Evolutionary conservation across 2,113 vertebrate genomes (phyloP), one percentile per base, ranked within the genome.

Genomic region (Felis chaus): DNA sequence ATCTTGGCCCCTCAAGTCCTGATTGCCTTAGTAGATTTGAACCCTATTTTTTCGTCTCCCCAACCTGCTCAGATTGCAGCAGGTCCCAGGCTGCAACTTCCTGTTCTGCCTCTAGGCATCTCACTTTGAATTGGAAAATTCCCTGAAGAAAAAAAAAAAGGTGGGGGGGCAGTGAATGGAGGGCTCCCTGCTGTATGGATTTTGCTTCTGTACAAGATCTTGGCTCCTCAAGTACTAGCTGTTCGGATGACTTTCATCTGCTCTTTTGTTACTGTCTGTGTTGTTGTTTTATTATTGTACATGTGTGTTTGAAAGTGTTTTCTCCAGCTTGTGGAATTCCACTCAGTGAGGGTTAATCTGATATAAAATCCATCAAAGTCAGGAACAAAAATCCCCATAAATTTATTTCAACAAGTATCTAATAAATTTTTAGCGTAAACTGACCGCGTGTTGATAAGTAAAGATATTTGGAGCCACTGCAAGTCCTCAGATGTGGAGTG

Each of bases 331-430:
- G 1, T 50, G 69, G 23, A 55, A 45, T 29, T 84, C 65, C 16
- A 10, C 21, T 33, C 73, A 88, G 2, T 79, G 13, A 95, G 39
- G 15, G 4, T 63, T 93, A 83, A 36, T 88, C 45, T 45, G 69
- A 55, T 81, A 53, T 41, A 50, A 45, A 84, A 39, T 91, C 63
- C 39, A 53, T 79, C 23, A 80, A 48, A 88, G n/a, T 16, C 65
- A 74, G 45, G 33, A 80, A 21, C 63, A 76, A 85, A 96, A 86
- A 78, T 84, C 63, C 93, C 73, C 76, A 23, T 87, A 57, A 36
- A 88, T 93, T 90, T 65, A 91, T 71, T 80, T 96, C 29, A 80
- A 79, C 25, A 91, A 36, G 45, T 61, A 33, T 31, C 53, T 87
- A 81, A 82, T 50, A 91, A n/a, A 74, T 73, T 36, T 79, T 95